Evolutionary conservation across 1,140 invertebrate genomes (phyloP).

Genomic region (Procambarus virginalis): DNA sequence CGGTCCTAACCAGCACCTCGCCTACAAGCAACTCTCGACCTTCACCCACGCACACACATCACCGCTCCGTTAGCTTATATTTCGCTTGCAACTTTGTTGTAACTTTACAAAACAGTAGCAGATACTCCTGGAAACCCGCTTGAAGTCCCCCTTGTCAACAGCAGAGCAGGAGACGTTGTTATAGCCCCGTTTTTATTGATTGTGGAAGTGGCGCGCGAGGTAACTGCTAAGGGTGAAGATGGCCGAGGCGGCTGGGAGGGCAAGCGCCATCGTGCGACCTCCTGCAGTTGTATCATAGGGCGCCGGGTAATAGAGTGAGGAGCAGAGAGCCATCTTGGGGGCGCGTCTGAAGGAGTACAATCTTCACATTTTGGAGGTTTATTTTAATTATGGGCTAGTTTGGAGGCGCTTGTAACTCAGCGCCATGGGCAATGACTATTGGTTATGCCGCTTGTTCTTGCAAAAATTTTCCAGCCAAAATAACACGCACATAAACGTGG

Average conservation of each 20-base stretch:
- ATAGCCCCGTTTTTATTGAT: too few relatives aligned
- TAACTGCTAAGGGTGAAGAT: neutral
- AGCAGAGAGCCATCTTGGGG: conserved; percentile 40
- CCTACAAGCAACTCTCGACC: neutral
- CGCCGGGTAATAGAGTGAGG: conserved; percentile 64
- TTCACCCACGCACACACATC: neutral
- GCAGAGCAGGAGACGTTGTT: neutral
- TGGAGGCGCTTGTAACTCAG: conserved; percentile 33
- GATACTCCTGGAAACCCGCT: too few relatives aligned
- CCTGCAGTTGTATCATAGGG: conserved; percentile 64
- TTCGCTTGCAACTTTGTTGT: too few relatives aligned
- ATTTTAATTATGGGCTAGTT: conserved; percentile 61
- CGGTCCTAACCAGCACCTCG: conserved; percentile 5
- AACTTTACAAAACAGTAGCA: too few relatives aligned
- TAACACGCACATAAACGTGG: neutral
- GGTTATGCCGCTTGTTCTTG: conserved; percentile 43
- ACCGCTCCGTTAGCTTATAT: too few relatives aligned
- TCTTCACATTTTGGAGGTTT: conserved; percentile 47
- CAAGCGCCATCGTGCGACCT: conserved; percentile 29
- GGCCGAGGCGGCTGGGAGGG: neutral
- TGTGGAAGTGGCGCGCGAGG: neutral
- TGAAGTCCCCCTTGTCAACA: too few relatives aligned
- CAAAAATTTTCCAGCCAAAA: conserved; percentile 35
- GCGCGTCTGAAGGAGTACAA: conserved; percentile 47
- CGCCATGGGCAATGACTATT: conserved; percentile 41